Conservation (phyloP, 2,797 vertebrate species). For the Acipenser transmontanus region DNA sequence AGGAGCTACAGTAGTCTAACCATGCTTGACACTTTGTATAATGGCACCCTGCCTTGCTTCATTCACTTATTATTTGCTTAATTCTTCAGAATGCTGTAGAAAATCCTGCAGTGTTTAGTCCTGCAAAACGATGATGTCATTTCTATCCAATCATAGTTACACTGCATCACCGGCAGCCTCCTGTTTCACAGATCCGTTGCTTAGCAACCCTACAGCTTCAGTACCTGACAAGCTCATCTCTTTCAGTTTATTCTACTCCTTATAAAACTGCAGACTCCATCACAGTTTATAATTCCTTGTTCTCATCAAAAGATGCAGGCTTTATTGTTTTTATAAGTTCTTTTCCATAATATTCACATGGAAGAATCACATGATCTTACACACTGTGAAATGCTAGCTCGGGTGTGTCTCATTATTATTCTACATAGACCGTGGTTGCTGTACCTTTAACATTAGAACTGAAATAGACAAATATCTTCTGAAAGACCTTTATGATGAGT, state of each 20-base stretch:
- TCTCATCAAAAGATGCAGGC: conserved; percentile 4
- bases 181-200: conserved; percentile 46
- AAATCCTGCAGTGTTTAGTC: conserved; percentile 55
- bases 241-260: conserved; percentile 12
- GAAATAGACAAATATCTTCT: too few species aligned
- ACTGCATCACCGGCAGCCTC: conserved; percentile 60
- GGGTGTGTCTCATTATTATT: too few species aligned
- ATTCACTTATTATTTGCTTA: conserved; percentile 39
- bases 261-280: too few species aligned
- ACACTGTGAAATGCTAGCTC: neutral
- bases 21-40: conserved; percentile 8
- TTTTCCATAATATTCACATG: too few species aligned
- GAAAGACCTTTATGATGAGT: too few species aligned
- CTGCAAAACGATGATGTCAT: conserved; percentile 60
- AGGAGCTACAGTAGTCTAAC: neutral
- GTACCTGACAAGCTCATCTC: conserved; percentile 38
- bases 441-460: too few species aligned
- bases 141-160: conserved; percentile 63
- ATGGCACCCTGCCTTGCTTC: conserved; percentile 38
- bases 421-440: too few species aligned
- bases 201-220: conserved; percentile 59
- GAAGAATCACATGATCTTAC: too few species aligned
- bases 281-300: conserved; percentile 13
- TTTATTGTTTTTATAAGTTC: too few species aligned
- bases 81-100: conserved; percentile 49